Base-by-base conservation (phyloP, 2,797 vertebrate species). In the Acanthurus tractus region DNA sequence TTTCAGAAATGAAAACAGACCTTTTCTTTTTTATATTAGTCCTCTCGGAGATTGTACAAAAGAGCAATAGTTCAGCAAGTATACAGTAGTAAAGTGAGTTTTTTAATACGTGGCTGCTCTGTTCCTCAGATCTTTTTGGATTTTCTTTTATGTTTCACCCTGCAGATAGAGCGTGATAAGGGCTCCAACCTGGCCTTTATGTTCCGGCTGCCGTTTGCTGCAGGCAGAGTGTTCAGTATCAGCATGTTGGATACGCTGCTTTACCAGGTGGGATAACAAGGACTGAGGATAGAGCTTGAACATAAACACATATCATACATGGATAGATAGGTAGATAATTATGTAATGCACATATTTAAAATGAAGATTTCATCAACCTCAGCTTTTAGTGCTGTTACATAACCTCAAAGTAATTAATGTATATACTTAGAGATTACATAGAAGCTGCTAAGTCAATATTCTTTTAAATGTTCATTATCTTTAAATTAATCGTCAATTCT, bases 121-220 rank as follows among this genome's bases (percentile, higher is more conserved):
- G 20, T 42, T 46, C 65, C 10, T 72, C 12, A 52, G 12, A 71
- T 13, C 1, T 58, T 29, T 4, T 63, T 13, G 29, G 36, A 25
- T 63, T 4, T 71, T 70, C 50, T 83, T 76, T 91, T 75, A 34
- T 34, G 29, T 34, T 34, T 34, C 29, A 6, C 29, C 29, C 29
- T 34, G 29, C 95, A 99, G 98, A 98, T 97, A 86, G 98, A 99
- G 84, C 95, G 97, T 13, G 98, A 99, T 90, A 96, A 97, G 66
- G 98, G 98, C 74, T 99, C 98, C 65, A 99, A 99, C 88, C 92
- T 99, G 92, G 97, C 98, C 52, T 99, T 99, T 89, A 99, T 99
- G 98, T 99, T 99, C 84, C 97, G 98, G 36, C 95, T 99, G 79
- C 98, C 98, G 1, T 99, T 99, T 4, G 98, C 98, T 78, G 98